Evolutionary conservation across 2,797 vertebrate species (phyloP).

Genomic region (Cryptoblepharus egeriae): DNA sequence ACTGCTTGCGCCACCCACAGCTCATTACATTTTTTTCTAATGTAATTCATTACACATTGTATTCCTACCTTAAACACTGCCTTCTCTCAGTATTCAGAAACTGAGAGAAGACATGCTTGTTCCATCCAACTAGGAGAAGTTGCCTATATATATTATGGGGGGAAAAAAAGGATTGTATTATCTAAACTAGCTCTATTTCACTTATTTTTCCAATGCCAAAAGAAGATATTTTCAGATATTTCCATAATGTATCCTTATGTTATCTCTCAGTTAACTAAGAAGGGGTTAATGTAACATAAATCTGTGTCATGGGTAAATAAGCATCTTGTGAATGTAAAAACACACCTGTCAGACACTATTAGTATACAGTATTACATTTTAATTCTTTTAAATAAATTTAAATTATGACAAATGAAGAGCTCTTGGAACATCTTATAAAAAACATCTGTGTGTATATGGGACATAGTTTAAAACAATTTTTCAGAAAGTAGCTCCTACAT

Average conservation of each 20-base stretch:
- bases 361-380: neutral
- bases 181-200: neutral
- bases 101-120: neutral
- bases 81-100: neutral
- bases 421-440: neutral
- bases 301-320: neutral
- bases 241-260: neutral
- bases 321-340: neutral
- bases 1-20: too few relatives aligned
- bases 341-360: too few relatives aligned
- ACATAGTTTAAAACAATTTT: neutral
- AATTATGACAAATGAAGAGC: neutral
- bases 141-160: neutral
- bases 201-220: neutral
- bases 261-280: neutral
- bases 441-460: neutral
- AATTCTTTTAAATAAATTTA: neutral
- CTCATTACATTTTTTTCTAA: too few relatives aligned
- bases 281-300: neutral
- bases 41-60: neutral
- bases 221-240: neutral
- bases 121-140: neutral
- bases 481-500: neutral
- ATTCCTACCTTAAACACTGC: neutral
- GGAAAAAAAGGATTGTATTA: neutral